A percentile compares a stretch with the other conserved stretches of the same genome.
These are phyloP conservation scores for Drosophila maculinotata DNA, from an alignment of 2,888 invertebrate genomes.

Conservation along the genomic window DNA sequence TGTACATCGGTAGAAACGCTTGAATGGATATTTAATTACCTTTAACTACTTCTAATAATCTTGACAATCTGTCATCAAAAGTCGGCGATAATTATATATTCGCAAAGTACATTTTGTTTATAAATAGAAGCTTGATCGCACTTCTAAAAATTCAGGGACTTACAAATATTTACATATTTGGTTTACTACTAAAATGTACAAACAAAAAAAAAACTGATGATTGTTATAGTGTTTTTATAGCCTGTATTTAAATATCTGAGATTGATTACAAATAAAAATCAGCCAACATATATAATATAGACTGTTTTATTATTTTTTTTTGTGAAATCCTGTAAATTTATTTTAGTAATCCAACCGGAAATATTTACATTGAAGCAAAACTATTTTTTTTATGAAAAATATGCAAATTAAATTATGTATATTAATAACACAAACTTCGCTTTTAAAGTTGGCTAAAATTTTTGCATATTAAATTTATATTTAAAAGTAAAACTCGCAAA, in stretches of 20 bases:
- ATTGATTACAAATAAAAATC: no score
- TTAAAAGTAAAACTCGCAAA: neutral
- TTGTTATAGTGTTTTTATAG: no score
- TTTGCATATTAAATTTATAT: neutral
- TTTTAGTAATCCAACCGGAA: neutral
- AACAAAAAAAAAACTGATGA: no score
- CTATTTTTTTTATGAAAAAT: neutral
- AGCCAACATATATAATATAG: no score
- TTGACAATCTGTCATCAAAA: conserved; percentile 2
- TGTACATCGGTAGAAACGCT: neutral
- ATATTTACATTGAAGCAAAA: conserved; percentile 3
- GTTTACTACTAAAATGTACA: no score
- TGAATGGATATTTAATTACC: conserved; percentile 10
- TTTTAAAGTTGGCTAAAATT: no score
- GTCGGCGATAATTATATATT: neutral
- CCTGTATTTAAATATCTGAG: no score
- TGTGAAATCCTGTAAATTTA: no score
- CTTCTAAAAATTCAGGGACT: neutral
- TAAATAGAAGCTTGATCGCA: neutral
- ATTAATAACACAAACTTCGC: neutral
- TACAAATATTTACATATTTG: neutral
- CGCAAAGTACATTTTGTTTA: no score
- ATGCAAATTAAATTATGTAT: conserved; percentile 2
- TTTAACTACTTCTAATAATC: conserved; percentile 4
- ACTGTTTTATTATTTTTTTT: no score